phyloP scores from a whole-genome alignment of 2,797 vertebrate species.

The Pseudomugil gertrudae region DNA sequence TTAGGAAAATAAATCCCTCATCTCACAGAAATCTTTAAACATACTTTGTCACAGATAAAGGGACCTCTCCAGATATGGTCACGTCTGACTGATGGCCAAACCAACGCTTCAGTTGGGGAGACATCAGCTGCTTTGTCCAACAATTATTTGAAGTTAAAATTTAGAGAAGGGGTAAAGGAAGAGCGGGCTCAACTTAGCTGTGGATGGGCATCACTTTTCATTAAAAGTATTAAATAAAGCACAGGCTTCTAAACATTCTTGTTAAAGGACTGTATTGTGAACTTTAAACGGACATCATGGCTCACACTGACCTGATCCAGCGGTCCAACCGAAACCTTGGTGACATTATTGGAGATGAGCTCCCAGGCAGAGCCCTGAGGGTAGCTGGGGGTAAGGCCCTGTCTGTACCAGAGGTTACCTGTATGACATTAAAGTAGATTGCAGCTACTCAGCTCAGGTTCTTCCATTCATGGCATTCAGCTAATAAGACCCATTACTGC shows the following conservation, averaged over 20 bases:
- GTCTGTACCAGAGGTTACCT: conserved; percentile 96
- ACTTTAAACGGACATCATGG: neutral
- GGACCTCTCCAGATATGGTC: neutral
- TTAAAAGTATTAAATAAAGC: neutral
- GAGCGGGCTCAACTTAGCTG: neutral
- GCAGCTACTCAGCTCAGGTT: neutral
- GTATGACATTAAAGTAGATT: neutral
- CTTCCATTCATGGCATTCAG: neutral
- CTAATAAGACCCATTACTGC: conserved; percentile 20
- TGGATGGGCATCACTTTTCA: no score
- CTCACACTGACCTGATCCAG: conserved; percentile 88
- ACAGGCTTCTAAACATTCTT: neutral
- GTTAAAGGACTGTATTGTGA: neutral
- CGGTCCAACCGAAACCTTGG: conserved; percentile 91
- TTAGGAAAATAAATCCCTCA: neutral
- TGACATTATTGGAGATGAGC: conserved; percentile 93
- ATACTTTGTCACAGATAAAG: neutral
- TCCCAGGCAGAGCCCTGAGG: conserved; percentile 95
- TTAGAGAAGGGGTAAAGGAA: neutral
- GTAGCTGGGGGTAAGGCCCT: conserved; percentile 94
- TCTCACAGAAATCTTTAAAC: neutral
- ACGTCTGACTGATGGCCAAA: neutral
- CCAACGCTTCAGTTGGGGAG: neutral
- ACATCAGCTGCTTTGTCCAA: neutral
- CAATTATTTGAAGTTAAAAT: neutral